A percentile compares a stretch with the other conserved stretches of the same genome.
phyloP scores from a whole-genome alignment of 2,888 invertebrate genomes.

The Abscondita cerata region DNA sequence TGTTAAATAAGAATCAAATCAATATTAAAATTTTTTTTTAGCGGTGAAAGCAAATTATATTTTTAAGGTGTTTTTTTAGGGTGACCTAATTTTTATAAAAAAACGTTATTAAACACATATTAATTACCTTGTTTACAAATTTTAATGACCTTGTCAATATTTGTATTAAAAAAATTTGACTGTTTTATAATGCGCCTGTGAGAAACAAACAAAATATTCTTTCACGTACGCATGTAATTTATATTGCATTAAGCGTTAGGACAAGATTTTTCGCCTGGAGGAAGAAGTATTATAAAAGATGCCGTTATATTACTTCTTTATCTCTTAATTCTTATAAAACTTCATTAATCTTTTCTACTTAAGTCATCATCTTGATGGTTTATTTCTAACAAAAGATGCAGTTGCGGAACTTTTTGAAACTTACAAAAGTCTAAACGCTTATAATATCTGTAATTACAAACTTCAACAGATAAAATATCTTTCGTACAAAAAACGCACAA shows the following conservation, averaged over 20 bases:
- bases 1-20: too few species aligned
- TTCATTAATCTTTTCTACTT: too few species aligned
- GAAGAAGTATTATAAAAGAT: conserved; percentile 14
- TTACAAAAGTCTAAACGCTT: neutral
- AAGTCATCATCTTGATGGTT: too few species aligned
- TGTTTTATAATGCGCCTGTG: too few species aligned
- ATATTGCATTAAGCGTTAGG: conserved; percentile 14
- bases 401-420: too few species aligned
- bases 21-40: too few species aligned
- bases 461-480: too few species aligned
- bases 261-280: conserved; percentile 12
- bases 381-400: too few species aligned
- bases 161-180: too few species aligned
- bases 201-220: neutral
- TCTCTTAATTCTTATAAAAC: conserved; percentile 3
- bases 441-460: neutral
- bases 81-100: conserved; percentile 11
- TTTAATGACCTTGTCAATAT: conserved; percentile 11
- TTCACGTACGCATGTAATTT: conserved; percentile 10
- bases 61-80: neutral
- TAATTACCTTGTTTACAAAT: conserved; percentile 14
- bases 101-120: conserved; percentile 12
- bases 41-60: too few species aligned
- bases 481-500: too few species aligned
- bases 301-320: conserved; percentile 15